phyloP scores from a whole-genome alignment of 1,140 invertebrate species.

The Bombus haemorrhoidalis region DNA sequence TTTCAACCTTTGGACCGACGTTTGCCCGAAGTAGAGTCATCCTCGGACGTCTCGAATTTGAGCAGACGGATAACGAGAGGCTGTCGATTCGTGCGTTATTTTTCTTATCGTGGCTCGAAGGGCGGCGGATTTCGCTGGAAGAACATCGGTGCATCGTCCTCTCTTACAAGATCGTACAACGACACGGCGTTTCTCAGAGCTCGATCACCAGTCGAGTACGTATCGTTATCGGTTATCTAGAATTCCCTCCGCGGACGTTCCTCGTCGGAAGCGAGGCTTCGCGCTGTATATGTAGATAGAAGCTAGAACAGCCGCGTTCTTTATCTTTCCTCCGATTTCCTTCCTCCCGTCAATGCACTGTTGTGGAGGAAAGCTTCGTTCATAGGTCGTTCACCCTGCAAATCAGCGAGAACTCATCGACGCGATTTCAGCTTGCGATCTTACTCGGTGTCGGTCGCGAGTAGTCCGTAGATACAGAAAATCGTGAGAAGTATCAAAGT shows the following conservation, averaged over 20 bases:
- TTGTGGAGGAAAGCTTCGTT: neutral
- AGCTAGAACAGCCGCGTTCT: conserved; percentile 26
- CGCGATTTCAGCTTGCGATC: neutral
- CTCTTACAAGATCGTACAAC: conserved; percentile 2
- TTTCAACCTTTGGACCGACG: neutral
- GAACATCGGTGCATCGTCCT: conserved; percentile 34
- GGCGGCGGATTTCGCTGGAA: conserved; percentile 18
- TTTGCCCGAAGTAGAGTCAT: neutral
- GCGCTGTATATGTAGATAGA: neutral
- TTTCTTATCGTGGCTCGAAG: conserved; percentile 42
- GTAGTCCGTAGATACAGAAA: too few relatives aligned
- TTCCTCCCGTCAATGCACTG: conserved; percentile 4
- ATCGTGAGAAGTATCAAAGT: too few relatives aligned
- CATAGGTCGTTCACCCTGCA: neutral
- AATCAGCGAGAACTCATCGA: neutral
- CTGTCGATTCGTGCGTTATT: neutral
- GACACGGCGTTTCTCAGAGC: neutral
- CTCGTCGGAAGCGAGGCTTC: conserved; percentile 14
- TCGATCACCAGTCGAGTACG: neutral
- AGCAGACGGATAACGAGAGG: neutral
- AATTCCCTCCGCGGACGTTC: conserved; percentile 26
- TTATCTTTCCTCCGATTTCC: conserved; percentile 18
- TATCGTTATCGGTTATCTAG: conserved; percentile 53
- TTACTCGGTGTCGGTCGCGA: neutral
- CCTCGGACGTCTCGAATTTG: neutral